Evolutionary conservation across 2,113 vertebrate species (phyloP), one percentile per base, ranked within the genome.

Genomic region (Ceyx cyanopectus): DNA sequence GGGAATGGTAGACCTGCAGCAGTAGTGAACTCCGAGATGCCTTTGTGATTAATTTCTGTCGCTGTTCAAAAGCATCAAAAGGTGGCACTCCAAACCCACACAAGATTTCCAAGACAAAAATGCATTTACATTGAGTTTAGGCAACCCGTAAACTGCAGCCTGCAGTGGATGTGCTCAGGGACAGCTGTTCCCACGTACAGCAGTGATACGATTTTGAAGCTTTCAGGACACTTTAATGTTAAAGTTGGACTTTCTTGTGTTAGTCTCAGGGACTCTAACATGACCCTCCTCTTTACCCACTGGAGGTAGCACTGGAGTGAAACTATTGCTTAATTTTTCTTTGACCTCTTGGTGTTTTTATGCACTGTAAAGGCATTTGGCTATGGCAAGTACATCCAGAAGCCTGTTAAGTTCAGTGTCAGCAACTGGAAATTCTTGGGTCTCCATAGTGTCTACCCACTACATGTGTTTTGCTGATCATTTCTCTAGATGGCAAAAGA

Each of bases 1-100:
- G 12, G 32, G 73, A 83, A 48, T 24, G 66, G 46, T 8, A 91
- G 69, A 53, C 22, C 46, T 78, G 69, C 63, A 53, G 73, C 43
- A 27, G 46, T 41, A 85, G 61, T 14, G 30, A 73, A 56, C 53
- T 68, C 80, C 41, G 77, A 23, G 85, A 45, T 72, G 60, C 34
- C 62, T 78, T 41, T 46, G 51, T 37, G 67, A 90, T 91, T 92
- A 66, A 43, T 85, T 94, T 77, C 45, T 67, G 60, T 60, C 57
- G 30, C 73, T 80, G 56, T 90, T 82, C 45, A 53, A 40, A 83
- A 76, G 14, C 37, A 67, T 85, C 97, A 50, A 94, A 68, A 97
- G 98, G 95, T 96, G 98, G 97, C 97, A 97, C 91, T 86, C 89
- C 72, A 96, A 97, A 91, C 89, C 60, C 40, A 50, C 67, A 46